These are phyloP conservation scores for Poeciliopsis turrubarensis DNA, from an alignment of 2,113 vertebrate genomes.

Conservation along the genomic window DNA sequence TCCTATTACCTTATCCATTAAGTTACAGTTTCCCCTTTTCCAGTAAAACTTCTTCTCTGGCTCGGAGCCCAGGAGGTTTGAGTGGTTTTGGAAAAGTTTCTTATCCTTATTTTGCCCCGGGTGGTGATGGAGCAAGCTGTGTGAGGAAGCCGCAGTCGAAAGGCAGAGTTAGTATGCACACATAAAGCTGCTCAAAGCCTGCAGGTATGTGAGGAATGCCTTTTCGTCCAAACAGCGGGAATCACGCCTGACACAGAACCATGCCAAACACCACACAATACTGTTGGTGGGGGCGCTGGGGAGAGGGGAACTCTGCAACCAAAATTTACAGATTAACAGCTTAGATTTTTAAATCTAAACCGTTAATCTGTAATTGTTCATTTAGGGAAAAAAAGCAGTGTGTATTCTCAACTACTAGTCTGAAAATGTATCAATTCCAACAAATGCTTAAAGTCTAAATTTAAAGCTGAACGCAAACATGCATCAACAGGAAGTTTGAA, in stretches of 20 bases:
- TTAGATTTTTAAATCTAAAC: slow-evolving; percentile 21
- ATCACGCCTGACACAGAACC: slow-evolving; percentile 61
- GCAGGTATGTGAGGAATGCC: slow-evolving; percentile 80
- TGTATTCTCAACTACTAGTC: not conserved
- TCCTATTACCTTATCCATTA: slow-evolving; percentile 53
- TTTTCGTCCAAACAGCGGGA: slow-evolving; percentile 76
- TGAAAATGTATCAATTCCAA: not conserved
- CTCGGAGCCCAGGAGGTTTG: slow-evolving; percentile 33
- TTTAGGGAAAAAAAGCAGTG: no score
- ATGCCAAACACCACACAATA: slow-evolving; percentile 44
- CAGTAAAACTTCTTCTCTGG: slow-evolving; percentile 53
- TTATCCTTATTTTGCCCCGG: slow-evolving; percentile 61
- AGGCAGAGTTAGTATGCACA: slow-evolving; percentile 65
- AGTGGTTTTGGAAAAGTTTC: slow-evolving; percentile 58
- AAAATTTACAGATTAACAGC: slow-evolving; percentile 14
- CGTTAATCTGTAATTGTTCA: not conserved
- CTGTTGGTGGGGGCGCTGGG: slow-evolving; percentile 44
- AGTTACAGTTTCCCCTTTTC: slow-evolving; percentile 43
- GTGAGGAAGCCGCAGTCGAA: slow-evolving; percentile 51
- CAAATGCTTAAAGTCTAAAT: not conserved
- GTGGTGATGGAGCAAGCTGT: slow-evolving; percentile 51
- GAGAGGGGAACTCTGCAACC: slow-evolving; percentile 43
- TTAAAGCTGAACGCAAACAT: not conserved
- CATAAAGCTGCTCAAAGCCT: slow-evolving; percentile 76
- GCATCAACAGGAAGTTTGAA: slow-evolving; percentile 4